Conservation (phyloP, 2,797 vertebrate species). For the Artibeus jamaicensis region DNA sequence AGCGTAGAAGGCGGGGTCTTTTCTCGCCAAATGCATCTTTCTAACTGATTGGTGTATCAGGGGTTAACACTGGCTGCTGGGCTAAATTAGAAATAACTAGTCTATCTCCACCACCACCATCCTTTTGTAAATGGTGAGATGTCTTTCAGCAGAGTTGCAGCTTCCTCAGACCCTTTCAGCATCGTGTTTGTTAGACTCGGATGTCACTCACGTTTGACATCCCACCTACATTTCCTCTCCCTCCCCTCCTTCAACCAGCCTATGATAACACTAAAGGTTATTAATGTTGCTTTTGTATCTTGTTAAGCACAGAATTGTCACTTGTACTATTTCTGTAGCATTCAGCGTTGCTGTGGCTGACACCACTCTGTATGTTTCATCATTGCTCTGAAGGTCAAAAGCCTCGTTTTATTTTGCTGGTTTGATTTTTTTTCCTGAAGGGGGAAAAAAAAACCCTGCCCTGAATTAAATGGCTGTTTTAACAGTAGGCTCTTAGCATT, state of each 20-base stretch:
- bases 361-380: slow-evolving; percentile 69
- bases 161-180: slow-evolving; percentile 71
- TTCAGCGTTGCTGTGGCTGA: slow-evolving; percentile 64
- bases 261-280: slow-evolving; percentile 80
- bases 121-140: slow-evolving; percentile 67
- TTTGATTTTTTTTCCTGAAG: slow-evolving; percentile 62
- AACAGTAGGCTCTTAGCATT: slow-evolving; percentile 63
- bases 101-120: neutral
- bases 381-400: slow-evolving; percentile 75
- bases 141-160: slow-evolving; percentile 71
- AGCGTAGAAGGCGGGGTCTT: neutral
- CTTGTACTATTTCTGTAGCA: slow-evolving; percentile 67
- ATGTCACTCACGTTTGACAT: slow-evolving; percentile 64
- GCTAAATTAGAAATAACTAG: slow-evolving; percentile 79
- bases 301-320: slow-evolving; percentile 60
- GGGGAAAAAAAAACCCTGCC: neutral
- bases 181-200: slow-evolving; percentile 74
- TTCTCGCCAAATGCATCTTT: neutral
- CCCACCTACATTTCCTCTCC: slow-evolving; percentile 43
- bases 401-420: slow-evolving; percentile 71
- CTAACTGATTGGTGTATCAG: slow-evolving; percentile 4
- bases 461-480: slow-evolving; percentile 66
- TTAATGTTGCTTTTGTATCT: slow-evolving; percentile 70
- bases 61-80: slow-evolving; percentile 45
- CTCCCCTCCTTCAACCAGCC: slow-evolving; percentile 66